Base-by-base conservation (phyloP, 1,140 invertebrate species). In the Zaprionus taronus region DNA sequence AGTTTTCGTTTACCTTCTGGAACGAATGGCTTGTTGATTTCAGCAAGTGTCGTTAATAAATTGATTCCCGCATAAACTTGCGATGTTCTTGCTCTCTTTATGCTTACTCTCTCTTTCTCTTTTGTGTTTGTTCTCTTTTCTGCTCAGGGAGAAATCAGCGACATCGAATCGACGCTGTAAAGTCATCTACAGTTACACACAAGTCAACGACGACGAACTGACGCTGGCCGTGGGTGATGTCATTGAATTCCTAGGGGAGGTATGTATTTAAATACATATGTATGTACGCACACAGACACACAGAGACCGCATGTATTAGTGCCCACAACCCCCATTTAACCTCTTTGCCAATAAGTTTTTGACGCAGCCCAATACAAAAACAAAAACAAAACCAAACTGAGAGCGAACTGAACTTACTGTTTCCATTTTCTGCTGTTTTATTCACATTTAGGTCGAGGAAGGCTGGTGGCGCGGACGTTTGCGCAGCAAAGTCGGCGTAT, bases 161-260 rank as follows among this genome's bases (percentile, higher is more conserved):
- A 91, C 79, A 93, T 93, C 68, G 93, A 92, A 94, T 83, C 95
- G 95, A 71, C 94, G 95, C 83, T 98, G 97, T 92, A 95, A 95
- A 91, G 98, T 98, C 28, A 94, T 98, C 38, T 99, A 97, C 93
- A 98, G 97, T 90, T 99, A 99, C 93, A 95, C 96, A 65, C 98
- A 98, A 56, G 96, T 96, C 56, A 98, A 99, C 92, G 96, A 97
- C 77, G 98, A 99, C 93, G 98, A 99, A 92, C 93, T 99, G 69
- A 95, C 95, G 62, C 94, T 99, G 61, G 94, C 96, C 79, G 96
- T 98, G 57, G 96, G 97, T 81, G 97, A 99, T 93, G 94, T 97
- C 11, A 96, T 99, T 67, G 96, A 97, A 92, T 96, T 99, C 76
- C 93, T 98, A 57, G 96, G 96, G 51, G 97, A 98, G 94, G 97